phyloP scores from a whole-genome alignment of 2,113 vertebrate species.

The Saccopteryx leptura region DNA sequence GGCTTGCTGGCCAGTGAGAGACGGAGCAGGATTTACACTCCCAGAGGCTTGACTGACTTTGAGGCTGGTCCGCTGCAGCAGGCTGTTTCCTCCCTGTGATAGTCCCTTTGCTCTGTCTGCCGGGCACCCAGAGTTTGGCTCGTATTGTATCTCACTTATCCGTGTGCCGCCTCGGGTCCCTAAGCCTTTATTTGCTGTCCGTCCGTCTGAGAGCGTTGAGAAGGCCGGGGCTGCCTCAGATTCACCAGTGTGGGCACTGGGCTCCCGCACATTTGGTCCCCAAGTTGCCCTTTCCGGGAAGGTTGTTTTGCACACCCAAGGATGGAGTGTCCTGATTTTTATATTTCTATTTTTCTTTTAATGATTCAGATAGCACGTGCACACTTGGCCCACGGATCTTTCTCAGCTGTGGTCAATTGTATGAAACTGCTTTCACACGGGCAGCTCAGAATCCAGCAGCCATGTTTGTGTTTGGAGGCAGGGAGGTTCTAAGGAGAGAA shows the following conservation, averaged over 20 bases:
- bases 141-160: fast-evolving
- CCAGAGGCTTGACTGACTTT: fast-evolving
- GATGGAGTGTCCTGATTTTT: not conserved
- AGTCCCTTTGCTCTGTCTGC: not conserved
- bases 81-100: not conserved
- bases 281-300: not conserved
- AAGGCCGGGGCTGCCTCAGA: not conserved
- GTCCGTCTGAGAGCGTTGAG: too few species aligned
- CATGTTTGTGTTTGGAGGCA: not conserved
- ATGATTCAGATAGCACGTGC: not conserved
- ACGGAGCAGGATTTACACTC: fast-evolving
- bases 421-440: fast-evolving
- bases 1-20: not conserved
- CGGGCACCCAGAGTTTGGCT: not conserved
- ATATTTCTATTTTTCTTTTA: not conserved
- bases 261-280: not conserved
- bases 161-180: not conserved
- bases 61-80: fast-evolving
- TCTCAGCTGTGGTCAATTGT: not conserved
- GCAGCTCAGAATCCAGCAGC: fast-evolving
- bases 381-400: not conserved
- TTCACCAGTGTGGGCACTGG: fast-evolving
- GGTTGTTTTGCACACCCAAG: not conserved
- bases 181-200: not conserved
- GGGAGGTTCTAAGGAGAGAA: not conserved